Evolutionary conservation across 2,888 invertebrate genomes (phyloP).

Genomic region (Eretmocerus hayati): DNA sequence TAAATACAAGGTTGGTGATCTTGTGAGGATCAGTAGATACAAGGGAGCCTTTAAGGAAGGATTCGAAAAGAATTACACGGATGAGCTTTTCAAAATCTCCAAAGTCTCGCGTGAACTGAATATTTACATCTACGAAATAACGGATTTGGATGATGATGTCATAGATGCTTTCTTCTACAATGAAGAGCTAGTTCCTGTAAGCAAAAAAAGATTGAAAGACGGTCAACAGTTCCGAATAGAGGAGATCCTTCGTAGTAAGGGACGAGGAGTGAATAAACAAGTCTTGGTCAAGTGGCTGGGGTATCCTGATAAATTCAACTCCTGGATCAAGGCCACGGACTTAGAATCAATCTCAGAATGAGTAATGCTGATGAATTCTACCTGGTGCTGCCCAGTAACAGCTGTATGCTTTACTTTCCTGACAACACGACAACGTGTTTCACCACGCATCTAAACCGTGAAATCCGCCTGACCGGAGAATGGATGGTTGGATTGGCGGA

Average conservation of each 20-base stretch:
- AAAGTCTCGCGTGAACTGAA: not conserved
- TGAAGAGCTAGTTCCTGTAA: constrained; percentile 6
- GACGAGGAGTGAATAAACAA: not conserved
- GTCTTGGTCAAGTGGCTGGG: not conserved
- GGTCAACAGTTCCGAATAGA: not conserved
- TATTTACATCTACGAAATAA: not conserved
- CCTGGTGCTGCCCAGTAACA: constrained; percentile 27
- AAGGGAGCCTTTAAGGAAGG: constrained; percentile 3
- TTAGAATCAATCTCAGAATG: not conserved
- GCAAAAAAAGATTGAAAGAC: not conserved
- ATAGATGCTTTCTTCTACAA: constrained; percentile 19
- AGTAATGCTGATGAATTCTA: constrained; percentile 23
- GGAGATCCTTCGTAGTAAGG: not conserved
- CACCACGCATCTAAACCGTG: constrained; percentile 1
- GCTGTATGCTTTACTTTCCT: constrained; percentile 26
- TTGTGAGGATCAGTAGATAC: constrained; percentile 1
- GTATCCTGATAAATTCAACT: not conserved
- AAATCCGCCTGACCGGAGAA: constrained; percentile 1
- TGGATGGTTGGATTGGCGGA: constrained; percentile 4
- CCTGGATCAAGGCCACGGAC: constrained; percentile 2
- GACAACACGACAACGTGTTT: constrained; percentile 25
- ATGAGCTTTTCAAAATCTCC: constrained; percentile 1
- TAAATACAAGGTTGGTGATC: not conserved
- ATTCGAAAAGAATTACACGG: constrained; percentile 8
- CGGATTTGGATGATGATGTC: not conserved